Evolutionary conservation across 30 jellyfish, hydroid and myxozoan species (phyloP), one percentile per base, ranked within the genome.

Genomic region (Hydractinia echinata): DNA sequence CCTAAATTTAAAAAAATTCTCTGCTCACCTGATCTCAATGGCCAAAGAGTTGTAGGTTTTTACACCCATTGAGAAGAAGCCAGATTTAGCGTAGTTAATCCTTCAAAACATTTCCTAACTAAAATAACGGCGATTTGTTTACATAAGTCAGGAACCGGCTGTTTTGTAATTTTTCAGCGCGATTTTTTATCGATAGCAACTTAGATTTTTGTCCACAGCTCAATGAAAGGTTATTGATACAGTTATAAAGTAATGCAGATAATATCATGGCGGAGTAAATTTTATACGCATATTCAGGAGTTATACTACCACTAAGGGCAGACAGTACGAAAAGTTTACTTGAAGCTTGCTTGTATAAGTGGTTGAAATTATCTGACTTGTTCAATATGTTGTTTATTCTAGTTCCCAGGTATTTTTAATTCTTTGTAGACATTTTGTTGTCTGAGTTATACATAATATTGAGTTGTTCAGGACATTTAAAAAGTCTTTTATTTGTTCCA

Each of bases 161-260:
- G 66, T 67, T 71, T 18, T 51, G 49, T 67, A 79, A 67, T 61
- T 70, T 61, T 83, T 83, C 67, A 74, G 90, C 90, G 56, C 90
- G 82, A 56, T 79, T 84, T 72, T 79, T 79, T 56, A 86, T 54
- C 86, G 86, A 86, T 79, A 60, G 68, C 66, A 79, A 86, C 55
- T 86, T 78, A 70, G 68, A 64, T 8, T n/a, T 67, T 71, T 78
- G 86, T 83, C 85, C 79, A 30, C 58, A 16, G 39, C 76, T 79
- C 77, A 79, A 86, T 61, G 70, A 30, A 72, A 79, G 48, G 55
- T 86, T 74, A 15, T 76, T 83, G n/a, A n/a, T n/a, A n/a, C n/a
- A n/a, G n/a, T n/a, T n/a, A n/a, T n/a, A n/a, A n/a, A n/a, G n/a
- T n/a, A n/a, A n/a, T n/a, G n/a, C n/a, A n/a, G n/a, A n/a, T n/a